These are phyloP conservation scores for Tanaodytes sp. DNA, from an alignment of 2,888 invertebrate species.

Conservation along the genomic window DNA sequence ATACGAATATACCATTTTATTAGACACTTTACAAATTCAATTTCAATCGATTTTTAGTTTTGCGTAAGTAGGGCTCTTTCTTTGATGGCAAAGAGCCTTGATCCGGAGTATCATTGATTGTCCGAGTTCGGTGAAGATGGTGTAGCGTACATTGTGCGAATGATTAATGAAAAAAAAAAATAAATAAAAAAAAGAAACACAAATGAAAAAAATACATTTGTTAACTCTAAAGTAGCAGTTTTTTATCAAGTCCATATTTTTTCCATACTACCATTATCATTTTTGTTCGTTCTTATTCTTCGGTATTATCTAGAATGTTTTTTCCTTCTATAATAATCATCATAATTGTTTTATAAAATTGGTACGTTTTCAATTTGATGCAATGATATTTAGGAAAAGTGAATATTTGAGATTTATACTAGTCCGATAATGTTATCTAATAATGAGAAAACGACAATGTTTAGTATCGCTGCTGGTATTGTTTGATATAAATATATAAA, in stretches of 20 bases:
- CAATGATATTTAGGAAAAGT: too few relatives aligned
- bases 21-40: slow-evolving; percentile 34
- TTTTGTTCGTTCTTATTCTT: too few relatives aligned
- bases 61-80: slow-evolving; percentile 13
- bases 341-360: too few relatives aligned
- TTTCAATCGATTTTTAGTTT: slow-evolving; percentile 23
- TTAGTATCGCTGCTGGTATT: too few relatives aligned
- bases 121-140: slow-evolving; percentile 51
- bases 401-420: too few relatives aligned
- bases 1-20: slow-evolving; percentile 9
- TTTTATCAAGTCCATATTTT: slow-evolving; percentile 29
- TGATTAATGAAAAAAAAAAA: slow-evolving; percentile 37
- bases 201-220: slow-evolving; percentile 50
- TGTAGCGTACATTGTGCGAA: slow-evolving; percentile 46
- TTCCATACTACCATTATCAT: slow-evolving; percentile 28
- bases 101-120: slow-evolving; percentile 37
- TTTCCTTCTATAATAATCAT: too few relatives aligned
- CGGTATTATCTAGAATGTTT: too few relatives aligned
- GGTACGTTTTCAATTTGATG: too few relatives aligned
- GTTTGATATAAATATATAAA: too few relatives aligned
- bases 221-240: slow-evolving; percentile 40
- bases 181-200: too few relatives aligned
- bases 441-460: too few relatives aligned
- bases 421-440: too few relatives aligned
- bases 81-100: slow-evolving; percentile 40